Percentiles rank a stretch among this genome's conserved stretches.
Conservation (phyloP, 2,113 vertebrate species). For the Clupea harengus region DNA sequence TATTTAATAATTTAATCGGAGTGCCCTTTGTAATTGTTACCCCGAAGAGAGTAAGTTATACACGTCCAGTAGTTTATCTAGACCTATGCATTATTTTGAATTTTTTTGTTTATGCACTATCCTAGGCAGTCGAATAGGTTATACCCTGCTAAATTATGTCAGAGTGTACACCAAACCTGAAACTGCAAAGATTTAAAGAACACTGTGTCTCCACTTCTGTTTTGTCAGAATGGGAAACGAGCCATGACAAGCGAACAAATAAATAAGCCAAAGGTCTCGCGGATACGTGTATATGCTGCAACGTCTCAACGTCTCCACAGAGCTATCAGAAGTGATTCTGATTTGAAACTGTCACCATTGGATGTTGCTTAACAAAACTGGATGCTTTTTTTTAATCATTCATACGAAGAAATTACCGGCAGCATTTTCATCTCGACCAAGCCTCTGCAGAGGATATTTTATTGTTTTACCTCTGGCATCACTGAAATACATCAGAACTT, state of each 20-base stretch:
- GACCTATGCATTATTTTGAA: not conserved
- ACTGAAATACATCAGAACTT: not conserved
- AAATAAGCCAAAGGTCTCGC: slow-evolving; percentile 21
- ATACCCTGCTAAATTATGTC: not conserved
- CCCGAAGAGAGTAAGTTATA: not conserved
- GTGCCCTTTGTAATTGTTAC: not conserved
- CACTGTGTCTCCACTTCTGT: not conserved
- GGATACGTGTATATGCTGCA: not conserved
- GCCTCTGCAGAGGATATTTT: not conserved
- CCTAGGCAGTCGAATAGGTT: not conserved
- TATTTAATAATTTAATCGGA: not conserved
- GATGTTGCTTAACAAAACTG: not conserved
- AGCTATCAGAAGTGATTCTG: not conserved
- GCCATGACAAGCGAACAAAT: slow-evolving; percentile 24
- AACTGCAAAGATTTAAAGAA: not conserved
- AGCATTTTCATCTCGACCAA: not conserved
- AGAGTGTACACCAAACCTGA: slow-evolving; percentile 73
- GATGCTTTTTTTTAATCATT: not conserved
- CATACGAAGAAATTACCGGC: not conserved
- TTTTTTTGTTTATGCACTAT: not conserved
- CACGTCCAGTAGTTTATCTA: not conserved
- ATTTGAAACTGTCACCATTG: not conserved
- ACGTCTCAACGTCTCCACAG: not conserved
- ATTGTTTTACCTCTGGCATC: not conserved
- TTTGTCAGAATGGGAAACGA: not conserved